A percentile compares a stretch with the other conserved stretches of the same genome.
Evolutionary conservation across 2,888 invertebrate genomes (phyloP).

Genomic region (Amorpha juglandis): DNA sequence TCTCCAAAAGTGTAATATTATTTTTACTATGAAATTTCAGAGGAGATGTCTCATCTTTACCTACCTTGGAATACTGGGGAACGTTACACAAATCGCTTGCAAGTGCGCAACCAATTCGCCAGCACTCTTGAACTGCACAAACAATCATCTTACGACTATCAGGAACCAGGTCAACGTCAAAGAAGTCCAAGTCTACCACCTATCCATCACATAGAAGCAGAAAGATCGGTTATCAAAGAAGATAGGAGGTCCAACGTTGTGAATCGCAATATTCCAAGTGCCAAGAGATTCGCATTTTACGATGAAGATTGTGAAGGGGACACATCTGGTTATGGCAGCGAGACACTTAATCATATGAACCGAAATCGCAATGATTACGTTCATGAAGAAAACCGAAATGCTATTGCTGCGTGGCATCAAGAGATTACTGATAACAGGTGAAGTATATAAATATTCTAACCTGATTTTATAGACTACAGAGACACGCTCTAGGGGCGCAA

Average conservation of each 20-base stretch:
- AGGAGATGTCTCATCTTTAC: conserved; percentile 91
- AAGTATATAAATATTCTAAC: conserved; percentile 23
- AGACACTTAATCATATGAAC: conserved; percentile 85
- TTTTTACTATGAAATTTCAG: conserved; percentile 74
- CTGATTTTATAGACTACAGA: background rate
- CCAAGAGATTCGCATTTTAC: conserved; percentile 76
- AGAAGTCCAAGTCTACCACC: conserved; percentile 89
- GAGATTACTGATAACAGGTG: conserved; percentile 69
- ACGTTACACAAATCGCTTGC: conserved; percentile 70
- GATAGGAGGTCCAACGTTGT: conserved; percentile 61
- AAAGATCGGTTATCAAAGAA: conserved; percentile 55
- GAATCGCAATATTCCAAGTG: conserved; percentile 72
- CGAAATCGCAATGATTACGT: conserved; percentile 55
- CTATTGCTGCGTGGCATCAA: conserved; percentile 78
- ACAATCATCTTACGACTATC: conserved; percentile 74
- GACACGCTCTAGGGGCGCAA: too few species aligned
- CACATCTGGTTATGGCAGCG: conserved; percentile 93
- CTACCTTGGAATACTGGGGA: conserved; percentile 89
- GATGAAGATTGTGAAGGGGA: conserved; percentile 87
- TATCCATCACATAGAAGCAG: conserved; percentile 78
- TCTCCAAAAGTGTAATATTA: background rate
- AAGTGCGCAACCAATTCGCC: conserved; percentile 77
- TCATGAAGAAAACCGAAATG: conserved; percentile 55
- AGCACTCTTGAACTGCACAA: conserved; percentile 76
- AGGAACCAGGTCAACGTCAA: conserved; percentile 73